These are phyloP conservation scores for Rhingia rostrata DNA, from an alignment of 2,888 invertebrate species.

Conservation along the genomic window DNA sequence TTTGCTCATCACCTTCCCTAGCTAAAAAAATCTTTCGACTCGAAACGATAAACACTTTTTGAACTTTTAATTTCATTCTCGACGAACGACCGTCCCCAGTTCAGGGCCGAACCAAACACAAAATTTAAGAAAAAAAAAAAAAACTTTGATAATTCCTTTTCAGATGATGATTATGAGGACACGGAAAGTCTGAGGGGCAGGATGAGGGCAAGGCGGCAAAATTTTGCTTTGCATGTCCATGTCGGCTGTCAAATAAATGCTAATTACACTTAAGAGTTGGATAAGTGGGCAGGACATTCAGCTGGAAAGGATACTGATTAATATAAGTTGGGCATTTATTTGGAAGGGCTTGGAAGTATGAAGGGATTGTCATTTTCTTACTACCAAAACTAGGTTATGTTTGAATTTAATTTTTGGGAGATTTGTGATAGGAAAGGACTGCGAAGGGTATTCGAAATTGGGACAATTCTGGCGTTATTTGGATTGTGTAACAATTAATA, in stretches of 20 bases:
- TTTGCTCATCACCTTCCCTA: slow-evolving; percentile 34
- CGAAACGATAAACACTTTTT: slow-evolving; percentile 71
- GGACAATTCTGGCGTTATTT: too few relatives aligned
- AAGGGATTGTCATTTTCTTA: too few relatives aligned
- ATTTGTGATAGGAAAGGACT: too few relatives aligned
- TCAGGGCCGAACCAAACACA: slow-evolving; percentile 53
- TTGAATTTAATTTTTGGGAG: too few relatives aligned
- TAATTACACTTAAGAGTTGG: slow-evolving; percentile 61
- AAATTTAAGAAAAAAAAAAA: slow-evolving; percentile 28
- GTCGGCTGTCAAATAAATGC: slow-evolving; percentile 71
- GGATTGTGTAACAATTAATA: too few relatives aligned
- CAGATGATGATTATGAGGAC: slow-evolving; percentile 60
- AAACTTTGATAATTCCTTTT: slow-evolving; percentile 69
- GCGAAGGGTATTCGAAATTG: too few relatives aligned
- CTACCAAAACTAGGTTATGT: too few relatives aligned
- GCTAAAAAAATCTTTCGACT: background rate
- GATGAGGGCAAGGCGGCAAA: background rate
- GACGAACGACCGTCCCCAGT: slow-evolving; percentile 6
- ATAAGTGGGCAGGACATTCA: slow-evolving; percentile 24
- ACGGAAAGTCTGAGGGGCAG: background rate
- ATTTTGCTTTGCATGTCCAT: slow-evolving; percentile 33
- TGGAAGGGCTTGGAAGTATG: background rate
- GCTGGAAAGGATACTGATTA: slow-evolving; percentile 51
- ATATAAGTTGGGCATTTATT: slow-evolving; percentile 45
- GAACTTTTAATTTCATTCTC: slow-evolving; percentile 70